Base-by-base conservation (phyloP, 2,888 invertebrate genomes). In the Apodemia zela region DNA sequence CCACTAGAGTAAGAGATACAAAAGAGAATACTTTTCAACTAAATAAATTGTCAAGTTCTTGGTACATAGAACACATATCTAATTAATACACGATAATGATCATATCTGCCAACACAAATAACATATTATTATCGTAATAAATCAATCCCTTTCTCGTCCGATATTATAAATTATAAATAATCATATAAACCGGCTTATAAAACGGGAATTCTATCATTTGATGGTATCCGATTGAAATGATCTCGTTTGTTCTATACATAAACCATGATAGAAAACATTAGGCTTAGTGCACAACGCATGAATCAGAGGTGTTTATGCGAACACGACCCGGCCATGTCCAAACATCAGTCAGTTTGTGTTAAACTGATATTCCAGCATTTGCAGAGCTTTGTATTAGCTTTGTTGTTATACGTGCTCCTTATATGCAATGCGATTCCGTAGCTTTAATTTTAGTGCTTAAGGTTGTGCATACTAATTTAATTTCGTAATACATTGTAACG, bases 261-360 rank as follows among this genome's bases (percentile, higher is more conserved):
- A 81, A 77, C 77, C 75, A 81, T 81, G 81, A 81, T 76, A 75
- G 77, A 75, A 68, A 67, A 71, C 69, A 68, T 66, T 72, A 69
- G 66, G 66, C 66, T 63, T 66, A 62, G 70, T 66, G 63, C 70
- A 67, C 74, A 76, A 77, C 77, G 77, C 79, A 84, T 85, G 85
- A 84, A 82, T 86, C 85, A 86, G 83, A 81, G 78, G 79, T 83
- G 80, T 84, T 83, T 79, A 78, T 81, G 77, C 77, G 78, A 73
- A 78, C 75, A 73, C 69, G 71, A 76, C 77, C 78, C 75, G 71
- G 78, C 75, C 78, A 76, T 85, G 85, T 85, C 77, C 81, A 82
- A 84, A 82, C 84, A 81, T 85, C 84, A 80, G 78, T 83, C 84
- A 80, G 74, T 13, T 13, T 18, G 51, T 54, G 51, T 54, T 54